Evolutionary conservation across 2,888 invertebrate genomes (phyloP).

Genomic region (Uloborus plumipes): DNA sequence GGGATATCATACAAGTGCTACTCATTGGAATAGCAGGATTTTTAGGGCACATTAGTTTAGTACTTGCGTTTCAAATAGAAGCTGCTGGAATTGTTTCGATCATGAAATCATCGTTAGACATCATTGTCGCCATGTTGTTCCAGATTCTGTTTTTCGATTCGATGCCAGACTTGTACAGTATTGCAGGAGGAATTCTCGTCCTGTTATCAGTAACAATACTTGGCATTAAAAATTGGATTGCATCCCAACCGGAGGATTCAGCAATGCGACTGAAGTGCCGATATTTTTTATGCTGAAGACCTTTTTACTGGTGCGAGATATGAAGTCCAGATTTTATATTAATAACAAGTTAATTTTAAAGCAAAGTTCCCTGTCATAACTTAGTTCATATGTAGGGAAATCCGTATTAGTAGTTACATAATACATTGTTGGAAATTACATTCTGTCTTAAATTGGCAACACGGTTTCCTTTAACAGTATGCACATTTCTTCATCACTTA

Average conservation of each 20-base stretch:
- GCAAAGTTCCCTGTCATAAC: too few relatives aligned
- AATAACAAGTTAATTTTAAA: too few relatives aligned
- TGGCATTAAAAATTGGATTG: slow-evolving; percentile 87
- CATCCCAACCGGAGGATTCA: slow-evolving; percentile 79
- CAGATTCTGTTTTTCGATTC: slow-evolving; percentile 89
- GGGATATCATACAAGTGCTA: slow-evolving; percentile 83
- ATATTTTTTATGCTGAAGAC: background rate
- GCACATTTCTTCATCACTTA: too few relatives aligned
- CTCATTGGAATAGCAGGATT: slow-evolving; percentile 67
- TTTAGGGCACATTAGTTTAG: slow-evolving; percentile 75
- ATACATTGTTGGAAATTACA: too few relatives aligned
- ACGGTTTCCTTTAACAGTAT: too few relatives aligned
- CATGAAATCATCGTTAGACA: slow-evolving; percentile 85
- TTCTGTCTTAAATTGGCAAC: too few relatives aligned
- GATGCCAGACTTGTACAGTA: slow-evolving; percentile 84
- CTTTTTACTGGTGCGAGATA: too few relatives aligned
- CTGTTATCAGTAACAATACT: slow-evolving; percentile 86
- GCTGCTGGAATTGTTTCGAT: slow-evolving; percentile 94
- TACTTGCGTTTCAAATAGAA: slow-evolving; percentile 88
- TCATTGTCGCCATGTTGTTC: slow-evolving; percentile 92
- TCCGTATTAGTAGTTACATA: too few relatives aligned
- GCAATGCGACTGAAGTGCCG: slow-evolving; percentile 7
- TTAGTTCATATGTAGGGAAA: too few relatives aligned
- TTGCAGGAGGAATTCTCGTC: slow-evolving; percentile 87
- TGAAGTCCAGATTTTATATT: too few relatives aligned